These are phyloP conservation scores for Limenitis camilla DNA, from an alignment of 2,888 invertebrate species.

Conservation along the genomic window DNA sequence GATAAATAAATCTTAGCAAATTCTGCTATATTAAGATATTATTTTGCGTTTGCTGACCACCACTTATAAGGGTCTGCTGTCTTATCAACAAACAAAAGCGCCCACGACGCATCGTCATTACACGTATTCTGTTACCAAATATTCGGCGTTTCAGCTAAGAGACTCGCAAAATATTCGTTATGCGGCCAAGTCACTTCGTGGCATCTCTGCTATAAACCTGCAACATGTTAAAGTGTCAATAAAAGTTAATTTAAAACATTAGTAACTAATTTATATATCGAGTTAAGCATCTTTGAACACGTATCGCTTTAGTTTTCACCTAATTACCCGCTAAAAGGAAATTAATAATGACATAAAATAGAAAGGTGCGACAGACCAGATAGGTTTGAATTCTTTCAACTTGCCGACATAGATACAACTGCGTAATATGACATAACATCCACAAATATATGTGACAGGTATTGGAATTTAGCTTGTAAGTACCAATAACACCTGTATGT, in stretches of 20 bases:
- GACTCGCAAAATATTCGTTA: too few species aligned
- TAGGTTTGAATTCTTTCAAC: background rate
- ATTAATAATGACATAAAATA: constrained; percentile 1
- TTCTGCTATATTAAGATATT: too few species aligned
- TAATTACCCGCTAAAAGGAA: background rate
- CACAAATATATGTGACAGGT: constrained; percentile 6
- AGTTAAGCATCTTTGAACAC: background rate
- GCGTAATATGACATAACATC: background rate
- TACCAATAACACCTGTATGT: constrained; percentile 8
- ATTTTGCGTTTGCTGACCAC: too few species aligned
- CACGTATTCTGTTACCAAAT: too few species aligned
- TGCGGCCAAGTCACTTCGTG: too few species aligned
- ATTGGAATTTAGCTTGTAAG: background rate
- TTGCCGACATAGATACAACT: constrained; percentile 1
- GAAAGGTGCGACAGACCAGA: background rate
- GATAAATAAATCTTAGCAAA: too few species aligned
- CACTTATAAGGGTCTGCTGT: too few species aligned
- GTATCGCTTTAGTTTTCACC: background rate
- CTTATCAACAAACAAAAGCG: too few species aligned
- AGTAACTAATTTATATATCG: constrained; percentile 1
- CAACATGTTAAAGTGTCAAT: too few species aligned
- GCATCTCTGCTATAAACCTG: too few species aligned
- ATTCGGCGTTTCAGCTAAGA: too few species aligned
- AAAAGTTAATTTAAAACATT: background rate
- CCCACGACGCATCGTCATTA: too few species aligned